Evolutionary conservation across 2,113 vertebrate species (phyloP), one percentile per base, ranked within the genome.

Genomic region (Corythoichthys haematopterus): DNA sequence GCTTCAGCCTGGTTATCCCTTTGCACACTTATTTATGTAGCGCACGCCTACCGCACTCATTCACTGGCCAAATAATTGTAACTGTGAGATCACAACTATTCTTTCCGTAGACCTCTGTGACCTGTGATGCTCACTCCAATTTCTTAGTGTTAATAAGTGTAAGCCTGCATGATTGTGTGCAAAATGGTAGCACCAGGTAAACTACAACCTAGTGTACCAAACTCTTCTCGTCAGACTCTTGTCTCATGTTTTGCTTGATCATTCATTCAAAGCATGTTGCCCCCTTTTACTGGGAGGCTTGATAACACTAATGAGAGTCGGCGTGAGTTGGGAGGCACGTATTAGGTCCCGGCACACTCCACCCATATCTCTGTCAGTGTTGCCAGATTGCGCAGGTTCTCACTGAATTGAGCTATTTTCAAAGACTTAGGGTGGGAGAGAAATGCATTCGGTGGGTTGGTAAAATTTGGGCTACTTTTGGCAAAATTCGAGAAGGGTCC

Each of bases 171-270:
- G 20, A 56, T 36, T 58, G 51, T 38, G 58, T 67, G 33, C 20
- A 16, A 16, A 47, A 47, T 51, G 48, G 13, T 15, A 51, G 20
- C 52, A 53, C 16, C 13, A 50, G 47, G 12, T 14, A 50, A 50
- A 50, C 13, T 50, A 15, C 47, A 50, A 50, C 14, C 47, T 15
- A 16, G 47, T 12, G 47, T 50, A 13, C 47, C 14, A 47, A 47
- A 47, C 13, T 15, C 13, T 15, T 50, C 14, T 12, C 47, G 2
- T 50, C 2, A 56, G 10, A 35, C 10, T 56, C 53, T 56, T 56
- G 53, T 10, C 9, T 11, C 28, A 33, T 35, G 40, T 28, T 71
- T 69, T 59, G 33, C 6, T 77, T 78, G 71, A 76, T 81, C 72
- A 60, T 74, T 75, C 72, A 66, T 59, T 71, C 68, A 66, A 8